Percentiles rank a stretch among this genome's conserved stretches.
phyloP scores from a whole-genome alignment of 2,797 vertebrate species.

The Falco rusticolus region DNA sequence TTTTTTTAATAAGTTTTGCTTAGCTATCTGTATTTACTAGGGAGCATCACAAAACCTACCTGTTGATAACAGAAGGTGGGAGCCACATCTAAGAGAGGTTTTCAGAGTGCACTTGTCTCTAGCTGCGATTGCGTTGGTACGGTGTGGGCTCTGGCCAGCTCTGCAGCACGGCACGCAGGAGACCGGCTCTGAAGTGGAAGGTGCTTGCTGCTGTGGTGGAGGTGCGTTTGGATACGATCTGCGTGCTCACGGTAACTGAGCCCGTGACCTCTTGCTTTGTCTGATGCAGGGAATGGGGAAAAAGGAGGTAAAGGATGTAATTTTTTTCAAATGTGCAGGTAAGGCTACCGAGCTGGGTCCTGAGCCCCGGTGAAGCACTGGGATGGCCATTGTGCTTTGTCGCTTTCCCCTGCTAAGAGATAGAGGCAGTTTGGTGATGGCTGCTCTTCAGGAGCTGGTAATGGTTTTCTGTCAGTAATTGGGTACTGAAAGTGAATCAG shows the following conservation, averaged over 20 bases:
- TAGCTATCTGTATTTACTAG: background rate
- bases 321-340: background rate
- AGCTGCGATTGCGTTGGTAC: accelerated
- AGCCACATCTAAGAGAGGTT: background rate
- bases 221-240: background rate
- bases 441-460: background rate
- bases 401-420: accelerated
- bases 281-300: background rate
- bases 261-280: background rate
- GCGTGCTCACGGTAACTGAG: background rate
- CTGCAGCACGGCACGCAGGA: background rate
- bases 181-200: background rate
- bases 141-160: accelerated
- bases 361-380: background rate
- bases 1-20: background rate
- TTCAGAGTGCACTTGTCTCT: accelerated
- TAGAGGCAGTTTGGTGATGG: background rate
- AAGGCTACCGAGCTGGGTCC: accelerated
- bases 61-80: background rate
- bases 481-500: background rate
- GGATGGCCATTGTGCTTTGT: background rate
- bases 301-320: background rate
- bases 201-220: background rate
- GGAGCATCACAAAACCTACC: background rate
- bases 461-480: background rate